A percentile compares a stretch with the other conserved stretches of the same genome.
Conservation (phyloP, 2,113 vertebrate genomes). For the Protobothrops mucrosquamatus region DNA sequence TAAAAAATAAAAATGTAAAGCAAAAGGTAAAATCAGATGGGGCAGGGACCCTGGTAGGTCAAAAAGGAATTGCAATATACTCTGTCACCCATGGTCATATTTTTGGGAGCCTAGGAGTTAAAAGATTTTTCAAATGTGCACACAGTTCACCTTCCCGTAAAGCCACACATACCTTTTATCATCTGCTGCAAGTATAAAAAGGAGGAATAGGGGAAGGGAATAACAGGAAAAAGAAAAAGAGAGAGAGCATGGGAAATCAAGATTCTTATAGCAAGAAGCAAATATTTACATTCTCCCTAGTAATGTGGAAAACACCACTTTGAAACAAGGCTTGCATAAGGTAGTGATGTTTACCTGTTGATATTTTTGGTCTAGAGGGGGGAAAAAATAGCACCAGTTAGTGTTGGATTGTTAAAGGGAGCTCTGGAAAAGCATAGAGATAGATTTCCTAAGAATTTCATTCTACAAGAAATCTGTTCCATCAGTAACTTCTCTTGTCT, state of each 20-base stretch:
- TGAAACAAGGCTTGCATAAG: slow-evolving; percentile 29
- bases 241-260: slow-evolving; percentile 40
- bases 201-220: background rate
- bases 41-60: background rate
- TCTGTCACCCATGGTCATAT: background rate
- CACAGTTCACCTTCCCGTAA: background rate
- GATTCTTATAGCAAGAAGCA: slow-evolving; percentile 32
- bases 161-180: slow-evolving; percentile 59
- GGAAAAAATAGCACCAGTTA: slow-evolving; percentile 20
- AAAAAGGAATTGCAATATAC: background rate
- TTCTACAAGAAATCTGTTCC: slow-evolving; percentile 9
- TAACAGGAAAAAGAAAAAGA: background rate
- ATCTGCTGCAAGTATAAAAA: slow-evolving; percentile 44
- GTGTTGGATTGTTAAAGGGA: background rate
- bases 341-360: slow-evolving; percentile 32
- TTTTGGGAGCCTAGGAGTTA: background rate
- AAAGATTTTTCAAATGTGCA: background rate
- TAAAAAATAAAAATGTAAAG: background rate
- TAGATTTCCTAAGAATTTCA: slow-evolving; percentile 1
- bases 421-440: slow-evolving; percentile 28
- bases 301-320: slow-evolving; percentile 32
- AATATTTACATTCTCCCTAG: background rate
- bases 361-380: slow-evolving; percentile 35
- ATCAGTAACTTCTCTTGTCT: background rate
- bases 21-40: background rate